Percentiles rank a stretch among this genome's conserved stretches.
These are phyloP conservation scores for Typhlomys cinereus DNA, from an alignment of 2,113 vertebrate genomes.

Conservation along the genomic window DNA sequence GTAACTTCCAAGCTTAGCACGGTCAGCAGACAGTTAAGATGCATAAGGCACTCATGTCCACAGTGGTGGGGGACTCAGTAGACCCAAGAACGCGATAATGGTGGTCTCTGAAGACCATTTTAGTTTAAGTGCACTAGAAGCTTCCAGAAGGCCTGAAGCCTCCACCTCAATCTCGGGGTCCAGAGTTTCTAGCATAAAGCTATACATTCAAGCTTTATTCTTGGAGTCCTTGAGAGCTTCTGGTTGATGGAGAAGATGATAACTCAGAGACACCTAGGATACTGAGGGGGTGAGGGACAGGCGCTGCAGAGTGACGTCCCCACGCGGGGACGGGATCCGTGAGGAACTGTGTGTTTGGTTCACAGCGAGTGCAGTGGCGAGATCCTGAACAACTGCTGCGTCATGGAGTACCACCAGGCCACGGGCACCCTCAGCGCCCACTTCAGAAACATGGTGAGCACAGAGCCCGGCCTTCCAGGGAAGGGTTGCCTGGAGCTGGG, in stretches of 20 bases:
- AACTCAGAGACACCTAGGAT: background rate
- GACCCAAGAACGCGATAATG: too few relatives aligned
- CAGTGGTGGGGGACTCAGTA: background rate
- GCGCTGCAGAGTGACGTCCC: background rate
- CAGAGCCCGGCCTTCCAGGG: rapidly evolving
- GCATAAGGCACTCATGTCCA: rapidly evolving
- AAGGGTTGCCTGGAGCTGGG: rapidly evolving
- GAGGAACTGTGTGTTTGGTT: rapidly evolving
- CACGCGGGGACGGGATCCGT: background rate
- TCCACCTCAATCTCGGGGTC: background rate
- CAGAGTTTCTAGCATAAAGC: background rate
- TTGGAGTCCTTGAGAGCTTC: background rate
- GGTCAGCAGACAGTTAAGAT: background rate
- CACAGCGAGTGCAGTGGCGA: slow-evolving; percentile 96
- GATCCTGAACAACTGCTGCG: slow-evolving; percentile 98
- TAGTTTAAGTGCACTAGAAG: background rate
- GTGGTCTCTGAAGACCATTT: background rate
- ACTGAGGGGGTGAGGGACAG: background rate
- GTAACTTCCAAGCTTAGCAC: too few relatives aligned
- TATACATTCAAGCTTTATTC: background rate
- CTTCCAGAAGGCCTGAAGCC: background rate
- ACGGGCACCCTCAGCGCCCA: slow-evolving; percentile 97
- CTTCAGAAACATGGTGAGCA: slow-evolving; percentile 97
- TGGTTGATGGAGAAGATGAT: background rate
- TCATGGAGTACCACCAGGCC: slow-evolving; percentile 99